Evolutionary conservation across 2,113 vertebrate species (phyloP).

Genomic region (Myrmecobius fasciatus): DNA sequence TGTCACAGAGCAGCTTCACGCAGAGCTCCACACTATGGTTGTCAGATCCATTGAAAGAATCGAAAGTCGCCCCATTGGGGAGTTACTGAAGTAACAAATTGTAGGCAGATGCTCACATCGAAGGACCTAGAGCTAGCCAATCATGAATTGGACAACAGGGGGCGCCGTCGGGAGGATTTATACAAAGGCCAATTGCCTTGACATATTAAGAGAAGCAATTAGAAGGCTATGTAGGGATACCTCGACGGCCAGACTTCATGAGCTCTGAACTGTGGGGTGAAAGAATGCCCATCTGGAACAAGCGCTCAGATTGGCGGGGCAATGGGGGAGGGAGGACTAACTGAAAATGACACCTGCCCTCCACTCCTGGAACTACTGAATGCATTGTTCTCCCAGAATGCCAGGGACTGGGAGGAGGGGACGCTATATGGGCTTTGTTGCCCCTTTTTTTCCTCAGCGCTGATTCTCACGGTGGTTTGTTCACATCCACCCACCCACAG

Average conservation of each 20-base stretch:
- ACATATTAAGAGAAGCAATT: conserved; percentile 4
- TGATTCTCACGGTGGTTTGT: conserved; percentile 14
- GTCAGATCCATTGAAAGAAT: background rate
- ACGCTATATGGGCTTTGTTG: background rate
- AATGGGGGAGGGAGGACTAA: background rate
- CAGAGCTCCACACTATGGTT: background rate
- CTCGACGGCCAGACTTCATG: background rate
- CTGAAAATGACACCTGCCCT: background rate
- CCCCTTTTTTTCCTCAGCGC: background rate
- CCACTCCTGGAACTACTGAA: too few relatives aligned
- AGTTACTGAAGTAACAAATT: conserved; percentile 50
- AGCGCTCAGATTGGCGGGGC: background rate
- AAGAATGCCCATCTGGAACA: background rate
- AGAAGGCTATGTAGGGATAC: background rate
- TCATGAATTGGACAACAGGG: conserved; percentile 19
- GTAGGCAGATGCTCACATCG: conserved; percentile 23
- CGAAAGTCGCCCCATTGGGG: conserved; percentile 57
- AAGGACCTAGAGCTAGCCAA: conserved; percentile 56
- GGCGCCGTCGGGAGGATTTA: background rate
- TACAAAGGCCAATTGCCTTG: conserved; percentile 24
- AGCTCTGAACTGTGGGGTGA: background rate
- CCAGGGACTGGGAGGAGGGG: background rate
- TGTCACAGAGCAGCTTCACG: background rate
- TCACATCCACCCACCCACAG: conserved; percentile 44
- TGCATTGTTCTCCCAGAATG: background rate